Base-by-base conservation (phyloP, 1,140 invertebrate species). In the Asbolus verrucosus region DNA sequence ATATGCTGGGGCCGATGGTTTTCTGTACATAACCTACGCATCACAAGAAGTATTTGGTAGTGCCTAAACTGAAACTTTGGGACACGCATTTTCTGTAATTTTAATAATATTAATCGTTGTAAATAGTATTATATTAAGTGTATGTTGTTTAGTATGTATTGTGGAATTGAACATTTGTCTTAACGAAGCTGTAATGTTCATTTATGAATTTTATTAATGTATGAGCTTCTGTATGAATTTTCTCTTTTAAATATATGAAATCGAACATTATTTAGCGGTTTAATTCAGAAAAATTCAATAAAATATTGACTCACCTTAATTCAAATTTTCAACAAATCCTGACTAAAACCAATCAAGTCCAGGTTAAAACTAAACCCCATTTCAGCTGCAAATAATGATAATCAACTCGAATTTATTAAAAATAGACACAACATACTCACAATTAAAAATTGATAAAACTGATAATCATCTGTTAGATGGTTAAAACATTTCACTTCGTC, bases 1-100 rank as follows among this genome's bases (percentile, higher is more conserved):
- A 61, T 88, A 92, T 76, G 87, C 87, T 59, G 90, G 92, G 76
- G 87, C 88, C 38, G 93, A 95, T 81, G 93, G 93, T 1, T 95
- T 94, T 77, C 85, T 95, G 0, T 94, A 94, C 75, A 87, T 95
- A 73, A 93, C 92, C 0, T 95, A 94, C 80, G 92, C 93, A 0
- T 93, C 92, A 14, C 93, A 95, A 83, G 93, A 94, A 85, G 91
- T 93, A 74, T 95, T 95, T 81, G 93, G 93, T 6, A 33, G 61
- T 13, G 24, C 24, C 38, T 65, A 11, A 54, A 50, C 43, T 3
- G 16, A 50, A 50, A 6, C 43, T 24, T 50, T 50, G 46, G 24
- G 46, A 54, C 27, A 50, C 43, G 8, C 18, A 4, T 3, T 14
- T 2, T n/a, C n/a, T n/a, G n/a, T n/a, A 6, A 14, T 19, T 46